Percentiles rank a stretch among this genome's conserved stretches.
phyloP scores from a whole-genome alignment of 30 jellyfish, hydroid and myxozoan genomes.

The Hydractinia echinata region DNA sequence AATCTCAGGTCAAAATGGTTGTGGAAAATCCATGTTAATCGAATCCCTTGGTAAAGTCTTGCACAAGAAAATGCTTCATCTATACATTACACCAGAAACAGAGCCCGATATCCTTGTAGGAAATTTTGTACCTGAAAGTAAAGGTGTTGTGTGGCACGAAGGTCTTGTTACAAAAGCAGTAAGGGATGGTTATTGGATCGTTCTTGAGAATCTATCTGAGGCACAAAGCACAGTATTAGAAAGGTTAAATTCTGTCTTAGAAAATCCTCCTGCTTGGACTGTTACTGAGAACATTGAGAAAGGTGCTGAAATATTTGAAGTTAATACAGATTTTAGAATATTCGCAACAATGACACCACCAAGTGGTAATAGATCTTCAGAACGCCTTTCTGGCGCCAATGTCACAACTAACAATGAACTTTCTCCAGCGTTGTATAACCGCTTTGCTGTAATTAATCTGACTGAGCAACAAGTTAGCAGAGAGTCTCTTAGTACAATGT shows the following conservation, averaged over 20 bases:
- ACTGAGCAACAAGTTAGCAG: not conserved
- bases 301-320: not conserved
- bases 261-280: constrained; percentile 14
- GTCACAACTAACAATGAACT: constrained; percentile 19
- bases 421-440: constrained; percentile 23
- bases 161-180: constrained; percentile 16
- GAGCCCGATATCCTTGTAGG: constrained; percentile 17
- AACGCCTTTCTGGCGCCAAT: constrained; percentile 16
- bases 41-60: not conserved
- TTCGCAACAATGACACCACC: constrained; percentile 33
- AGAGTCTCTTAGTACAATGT: not conserved
- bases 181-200: constrained; percentile 5
- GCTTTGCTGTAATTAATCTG: constrained; percentile 5
- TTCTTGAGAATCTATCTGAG: constrained; percentile 19
- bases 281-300: constrained; percentile 5
- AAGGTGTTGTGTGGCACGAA: not conserved
- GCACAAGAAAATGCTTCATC: constrained; percentile 15
- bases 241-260: constrained; percentile 13
- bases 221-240: constrained; percentile 31
- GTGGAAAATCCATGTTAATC: constrained; percentile 14
- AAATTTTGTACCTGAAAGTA: not conserved
- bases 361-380: not conserved
- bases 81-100: constrained; percentile 19
- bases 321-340: not conserved
- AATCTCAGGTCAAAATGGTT: constrained; percentile 16